Conservation (phyloP, 2,888 invertebrate genomes). For the Diarsia brunnea region DNA sequence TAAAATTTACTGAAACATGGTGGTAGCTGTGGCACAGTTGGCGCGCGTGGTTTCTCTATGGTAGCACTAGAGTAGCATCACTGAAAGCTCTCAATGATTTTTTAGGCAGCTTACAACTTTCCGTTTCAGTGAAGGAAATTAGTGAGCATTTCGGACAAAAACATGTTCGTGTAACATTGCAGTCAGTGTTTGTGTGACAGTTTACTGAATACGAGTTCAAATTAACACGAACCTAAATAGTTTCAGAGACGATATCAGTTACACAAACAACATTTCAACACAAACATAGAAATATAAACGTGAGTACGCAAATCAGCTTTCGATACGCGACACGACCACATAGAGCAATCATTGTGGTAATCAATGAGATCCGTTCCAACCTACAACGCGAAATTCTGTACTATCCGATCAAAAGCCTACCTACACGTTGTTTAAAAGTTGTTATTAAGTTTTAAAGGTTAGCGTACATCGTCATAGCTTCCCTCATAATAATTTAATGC, state of each 20-base stretch:
- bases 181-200: not conserved
- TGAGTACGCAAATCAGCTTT: not conserved
- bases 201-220: constrained; percentile 7
- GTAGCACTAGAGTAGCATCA: not conserved
- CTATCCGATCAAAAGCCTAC: too few species aligned
- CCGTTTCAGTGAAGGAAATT: not conserved
- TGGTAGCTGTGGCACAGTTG: not conserved
- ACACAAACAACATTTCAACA: not conserved
- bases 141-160: constrained; percentile 26
- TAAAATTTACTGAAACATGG: not conserved
- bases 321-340: not conserved
- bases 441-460: constrained; percentile 41
- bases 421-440: not conserved
- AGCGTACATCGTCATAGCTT: constrained; percentile 31
- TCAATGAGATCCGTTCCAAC: not conserved
- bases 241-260: not conserved
- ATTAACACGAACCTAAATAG: constrained; percentile 3
- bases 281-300: not conserved
- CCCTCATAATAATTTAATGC: constrained; percentile 63
- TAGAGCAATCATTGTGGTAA: not conserved
- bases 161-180: constrained; percentile 8
- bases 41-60: not conserved
- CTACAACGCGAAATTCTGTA: too few species aligned
- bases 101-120: constrained; percentile 14
- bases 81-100: constrained; percentile 8